A percentile compares a stretch with the other conserved stretches of the same genome.
These are phyloP conservation scores for Lutjanus campechanus DNA, from an alignment of 2,797 vertebrate genomes.

Conservation along the genomic window DNA sequence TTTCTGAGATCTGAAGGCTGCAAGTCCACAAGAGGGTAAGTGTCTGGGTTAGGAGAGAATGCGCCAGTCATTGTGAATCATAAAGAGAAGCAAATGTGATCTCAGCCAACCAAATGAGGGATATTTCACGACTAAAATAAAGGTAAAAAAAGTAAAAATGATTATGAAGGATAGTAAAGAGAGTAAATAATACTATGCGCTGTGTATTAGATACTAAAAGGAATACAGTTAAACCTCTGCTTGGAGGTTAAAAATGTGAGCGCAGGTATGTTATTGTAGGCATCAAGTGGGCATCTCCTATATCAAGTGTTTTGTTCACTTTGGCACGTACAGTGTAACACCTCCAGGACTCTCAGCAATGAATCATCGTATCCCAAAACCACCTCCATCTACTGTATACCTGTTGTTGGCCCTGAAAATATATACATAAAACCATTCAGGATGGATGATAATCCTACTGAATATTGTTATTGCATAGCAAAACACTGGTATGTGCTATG, in stretches of 20 bases:
- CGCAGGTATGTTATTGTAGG: slow-evolving; percentile 28
- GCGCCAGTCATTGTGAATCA: slow-evolving; percentile 60
- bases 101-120: slow-evolving; percentile 16
- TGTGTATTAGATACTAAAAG: neutral
- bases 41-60: slow-evolving; percentile 49
- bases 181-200: neutral
- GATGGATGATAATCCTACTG: slow-evolving; percentile 3
- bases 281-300: slow-evolving; percentile 41
- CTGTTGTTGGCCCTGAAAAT: slow-evolving; percentile 26
- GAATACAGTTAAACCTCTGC: slow-evolving; percentile 20
- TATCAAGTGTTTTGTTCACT: slow-evolving; percentile 43
- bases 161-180: slow-evolving; percentile 1
- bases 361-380: slow-evolving; percentile 43
- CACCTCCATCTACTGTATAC: slow-evolving; percentile 31
- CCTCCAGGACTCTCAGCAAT: slow-evolving; percentile 49
- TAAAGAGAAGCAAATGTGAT: slow-evolving; percentile 44
- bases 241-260: slow-evolving; percentile 38
- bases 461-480: slow-evolving; percentile 21
- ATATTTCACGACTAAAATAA: slow-evolving; percentile 33
- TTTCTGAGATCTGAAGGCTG: slow-evolving; percentile 54
- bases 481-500: slow-evolving; percentile 1
- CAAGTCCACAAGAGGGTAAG: slow-evolving; percentile 58
- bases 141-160: slow-evolving; percentile 21
- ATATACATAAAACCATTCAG: slow-evolving; percentile 23
- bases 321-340: slow-evolving; percentile 22